Percentiles rank a stretch among this genome's conserved stretches.
Evolutionary conservation across 2,888 invertebrate genomes (phyloP).

Genomic region (Pasiphila rectangulata): DNA sequence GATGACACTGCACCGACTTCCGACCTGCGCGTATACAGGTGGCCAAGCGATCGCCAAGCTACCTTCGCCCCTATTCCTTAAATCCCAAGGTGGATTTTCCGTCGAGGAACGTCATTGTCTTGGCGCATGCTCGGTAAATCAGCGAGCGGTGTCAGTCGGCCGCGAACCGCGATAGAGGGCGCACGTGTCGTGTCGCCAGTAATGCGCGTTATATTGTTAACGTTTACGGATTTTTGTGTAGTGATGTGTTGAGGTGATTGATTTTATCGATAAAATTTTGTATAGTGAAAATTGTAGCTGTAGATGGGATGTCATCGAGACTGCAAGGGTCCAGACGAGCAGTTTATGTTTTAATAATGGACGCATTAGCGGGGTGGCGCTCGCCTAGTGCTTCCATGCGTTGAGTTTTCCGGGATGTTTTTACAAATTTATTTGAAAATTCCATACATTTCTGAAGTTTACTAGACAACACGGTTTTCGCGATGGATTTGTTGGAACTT

Average conservation of each 20-base stretch:
- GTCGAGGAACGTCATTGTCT: constrained; percentile 11
- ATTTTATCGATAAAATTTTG: constrained; percentile 19
- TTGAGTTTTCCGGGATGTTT: constrained; percentile 14
- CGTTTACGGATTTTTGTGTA: constrained; percentile 47
- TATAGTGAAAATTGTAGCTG: constrained; percentile 5
- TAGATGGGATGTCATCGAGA: constrained; percentile 7
- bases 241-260: constrained; percentile 40
- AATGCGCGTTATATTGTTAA: constrained; percentile 20
- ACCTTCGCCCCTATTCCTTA: constrained; percentile 36
- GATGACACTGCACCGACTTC: constrained; percentile 79
- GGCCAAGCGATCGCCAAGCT: constrained; percentile 43
- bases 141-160: constrained; percentile 59
- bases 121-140: constrained; percentile 46
- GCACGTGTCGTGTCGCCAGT: constrained; percentile 38
- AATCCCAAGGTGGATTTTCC: constrained; percentile 36
- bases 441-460: not conserved
- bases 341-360: constrained; percentile 66
- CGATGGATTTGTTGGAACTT: constrained; percentile 12
- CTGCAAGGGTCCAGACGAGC: constrained; percentile 20
- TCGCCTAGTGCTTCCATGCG: constrained; percentile 25
- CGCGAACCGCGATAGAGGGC: constrained; percentile 44
- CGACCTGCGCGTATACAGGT: constrained; percentile 72
- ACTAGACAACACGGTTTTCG: no score
- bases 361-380: constrained; percentile 48
- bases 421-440: constrained; percentile 1